Percentiles rank a stretch among this genome's conserved stretches.
phyloP scores from a whole-genome alignment of 2,797 vertebrate genomes.

The Neoniphon sammara region DNA sequence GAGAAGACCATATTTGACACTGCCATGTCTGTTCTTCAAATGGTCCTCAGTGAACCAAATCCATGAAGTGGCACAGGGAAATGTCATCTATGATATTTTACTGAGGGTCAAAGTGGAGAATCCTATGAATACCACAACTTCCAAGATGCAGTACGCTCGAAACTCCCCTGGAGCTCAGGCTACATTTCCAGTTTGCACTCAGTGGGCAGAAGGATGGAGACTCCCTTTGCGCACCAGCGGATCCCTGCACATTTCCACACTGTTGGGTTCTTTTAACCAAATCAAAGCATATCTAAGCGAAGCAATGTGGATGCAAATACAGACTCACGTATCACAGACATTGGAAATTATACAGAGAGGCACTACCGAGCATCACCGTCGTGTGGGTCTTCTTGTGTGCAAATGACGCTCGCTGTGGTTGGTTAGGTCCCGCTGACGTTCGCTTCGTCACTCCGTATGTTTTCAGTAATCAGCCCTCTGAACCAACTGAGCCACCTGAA shows the following conservation, averaged over 20 bases:
- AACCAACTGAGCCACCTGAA: constrained; percentile 39
- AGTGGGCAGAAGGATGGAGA: constrained; percentile 56
- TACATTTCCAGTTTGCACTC: constrained; percentile 53
- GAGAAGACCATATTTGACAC: constrained; percentile 89
- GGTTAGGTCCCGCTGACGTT: constrained; percentile 76
- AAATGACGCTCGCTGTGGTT: constrained; percentile 78
- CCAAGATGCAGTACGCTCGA: constrained; percentile 42
- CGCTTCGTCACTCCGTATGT: constrained; percentile 74
- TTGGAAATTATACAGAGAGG: constrained; percentile 49
- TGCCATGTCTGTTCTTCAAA: constrained; percentile 81
- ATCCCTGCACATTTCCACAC: constrained; percentile 52
- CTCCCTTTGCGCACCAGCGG: constrained; percentile 64
- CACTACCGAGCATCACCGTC: constrained; percentile 61
- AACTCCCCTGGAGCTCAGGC: constrained; percentile 50
- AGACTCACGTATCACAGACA: constrained; percentile 8
- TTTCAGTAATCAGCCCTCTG: constrained; percentile 54
- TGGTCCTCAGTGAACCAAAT: constrained; percentile 71
- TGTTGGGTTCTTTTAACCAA: neutral
- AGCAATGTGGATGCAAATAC: neutral
- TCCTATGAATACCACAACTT: constrained; percentile 62
- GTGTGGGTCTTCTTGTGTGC: constrained; percentile 69
- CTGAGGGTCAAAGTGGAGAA: constrained; percentile 49
- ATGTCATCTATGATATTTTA: constrained; percentile 75
- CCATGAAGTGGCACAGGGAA: constrained; percentile 63
- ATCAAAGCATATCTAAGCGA: constrained; percentile 18